Percentiles rank a stretch among this genome's conserved stretches.
Evolutionary conservation across 2,113 vertebrate species (phyloP).

Genomic region (Dunckerocampus dactyliophorus): DNA sequence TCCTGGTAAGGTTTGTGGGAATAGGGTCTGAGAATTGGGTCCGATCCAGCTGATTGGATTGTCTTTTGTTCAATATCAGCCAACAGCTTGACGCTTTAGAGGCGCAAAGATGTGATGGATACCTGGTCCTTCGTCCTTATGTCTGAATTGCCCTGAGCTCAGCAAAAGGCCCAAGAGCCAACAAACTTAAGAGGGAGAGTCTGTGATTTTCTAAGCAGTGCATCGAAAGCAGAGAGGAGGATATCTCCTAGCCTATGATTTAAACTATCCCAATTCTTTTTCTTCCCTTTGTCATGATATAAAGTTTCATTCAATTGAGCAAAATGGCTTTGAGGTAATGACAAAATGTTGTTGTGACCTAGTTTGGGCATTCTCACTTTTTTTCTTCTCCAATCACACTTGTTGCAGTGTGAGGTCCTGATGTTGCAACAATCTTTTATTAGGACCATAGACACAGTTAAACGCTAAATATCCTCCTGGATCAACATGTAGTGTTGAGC

Average conservation of each 20-base stretch:
- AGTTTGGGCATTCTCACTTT: no score
- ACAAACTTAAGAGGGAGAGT: conserved; percentile 11
- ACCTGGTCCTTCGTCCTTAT: conserved; percentile 34
- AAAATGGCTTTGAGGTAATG: no score
- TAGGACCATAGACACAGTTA: no score
- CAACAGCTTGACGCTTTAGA: conserved; percentile 38
- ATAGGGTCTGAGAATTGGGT: conserved; percentile 42
- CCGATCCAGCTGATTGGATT: conserved; percentile 55
- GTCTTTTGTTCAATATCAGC: conserved; percentile 51
- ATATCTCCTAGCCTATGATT: conserved; percentile 37
- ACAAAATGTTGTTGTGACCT: no score
- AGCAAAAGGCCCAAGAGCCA: conserved; percentile 48
- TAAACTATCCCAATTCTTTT: conserved; percentile 5
- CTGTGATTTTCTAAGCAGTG: conserved; percentile 47
- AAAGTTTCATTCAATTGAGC: no score
- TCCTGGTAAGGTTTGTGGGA: conserved; percentile 33
- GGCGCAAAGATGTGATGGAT: conserved; percentile 61
- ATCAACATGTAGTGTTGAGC: conserved; percentile 1
- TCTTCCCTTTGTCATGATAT: no score
- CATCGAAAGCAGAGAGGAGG: conserved; percentile 27
- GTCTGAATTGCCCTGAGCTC: conserved; percentile 56
- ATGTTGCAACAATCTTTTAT: no score
- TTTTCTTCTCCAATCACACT: no score
- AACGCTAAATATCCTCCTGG: background rate
- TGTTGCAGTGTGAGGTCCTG: no score